A percentile compares a stretch with the other conserved stretches of the same genome.
Conservation (phyloP, 2,888 invertebrate genomes). For the Griposia aprilina region DNA sequence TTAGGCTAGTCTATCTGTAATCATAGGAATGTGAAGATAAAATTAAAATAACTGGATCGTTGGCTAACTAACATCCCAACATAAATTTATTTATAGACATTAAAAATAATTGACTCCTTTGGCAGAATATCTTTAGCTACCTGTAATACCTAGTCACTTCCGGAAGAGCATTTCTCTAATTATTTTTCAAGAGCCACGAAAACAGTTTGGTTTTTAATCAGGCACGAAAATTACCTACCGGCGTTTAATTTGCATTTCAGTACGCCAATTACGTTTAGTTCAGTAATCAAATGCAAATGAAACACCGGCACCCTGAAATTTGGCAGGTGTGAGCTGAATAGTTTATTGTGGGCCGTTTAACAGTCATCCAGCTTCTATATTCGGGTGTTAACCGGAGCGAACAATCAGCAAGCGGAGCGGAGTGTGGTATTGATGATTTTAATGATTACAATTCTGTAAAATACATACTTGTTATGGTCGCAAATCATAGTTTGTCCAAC, state of each 20-base stretch:
- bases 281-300: slow-evolving; percentile 48
- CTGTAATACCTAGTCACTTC: neutral
- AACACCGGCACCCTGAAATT: slow-evolving; percentile 24
- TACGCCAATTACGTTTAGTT: slow-evolving; percentile 33
- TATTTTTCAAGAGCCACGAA: neutral
- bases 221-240: slow-evolving; percentile 11
- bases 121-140: neutral
- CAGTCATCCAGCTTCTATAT: neutral
- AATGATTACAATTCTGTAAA: no score
- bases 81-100: neutral
- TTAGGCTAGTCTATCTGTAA: no score
- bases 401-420: neutral
- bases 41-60: neutral
- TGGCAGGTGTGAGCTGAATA: slow-evolving; percentile 25
- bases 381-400: neutral
- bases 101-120: neutral
- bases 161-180: neutral
- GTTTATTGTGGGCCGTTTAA: slow-evolving; percentile 3
- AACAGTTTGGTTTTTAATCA: neutral
- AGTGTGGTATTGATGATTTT: no score
- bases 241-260: slow-evolving; percentile 48
- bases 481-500: no score
- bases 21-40: neutral
- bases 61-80: neutral
- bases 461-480: no score